phyloP scores from a whole-genome alignment of 2,888 invertebrate species.

The Chrysotoxum bicinctum region DNA sequence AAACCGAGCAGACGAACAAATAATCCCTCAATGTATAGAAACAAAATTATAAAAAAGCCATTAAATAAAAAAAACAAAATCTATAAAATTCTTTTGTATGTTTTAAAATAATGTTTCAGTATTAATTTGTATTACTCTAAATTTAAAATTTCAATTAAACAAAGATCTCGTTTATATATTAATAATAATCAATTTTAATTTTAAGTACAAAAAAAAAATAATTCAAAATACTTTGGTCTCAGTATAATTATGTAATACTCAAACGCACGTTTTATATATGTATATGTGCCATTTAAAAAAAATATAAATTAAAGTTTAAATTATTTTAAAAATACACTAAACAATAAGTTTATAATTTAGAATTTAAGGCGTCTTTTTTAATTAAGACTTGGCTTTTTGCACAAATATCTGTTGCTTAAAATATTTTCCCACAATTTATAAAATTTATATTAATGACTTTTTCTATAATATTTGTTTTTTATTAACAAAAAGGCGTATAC shows the following conservation, averaged over 20 bases:
- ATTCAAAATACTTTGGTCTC: constrained; percentile 11
- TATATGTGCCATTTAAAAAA: constrained; percentile 1
- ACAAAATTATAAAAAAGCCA: background rate
- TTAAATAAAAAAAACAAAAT: background rate
- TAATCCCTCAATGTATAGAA: background rate
- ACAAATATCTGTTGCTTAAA: background rate
- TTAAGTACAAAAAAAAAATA: background rate
- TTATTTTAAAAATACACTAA: background rate
- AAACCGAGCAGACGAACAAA: constrained; percentile 31
- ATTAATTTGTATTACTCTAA: background rate
- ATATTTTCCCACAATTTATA: background rate
- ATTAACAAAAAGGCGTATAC: constrained; percentile 21
- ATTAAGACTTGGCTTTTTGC: background rate
- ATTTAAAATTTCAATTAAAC: background rate
- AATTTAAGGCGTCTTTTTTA: background rate
- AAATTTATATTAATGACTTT: background rate
- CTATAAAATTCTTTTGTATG: background rate
- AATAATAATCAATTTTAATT: background rate
- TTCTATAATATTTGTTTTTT: background rate
- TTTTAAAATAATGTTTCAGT: constrained; percentile 4
- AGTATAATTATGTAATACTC: constrained; percentile 42
- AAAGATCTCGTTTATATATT: constrained; percentile 4
- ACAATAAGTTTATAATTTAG: background rate
- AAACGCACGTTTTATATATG: constrained; percentile 21
- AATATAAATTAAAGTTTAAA: background rate